These are phyloP conservation scores for Amphipyra tragopoginis DNA, from an alignment of 2,888 invertebrate species.

Conservation along the genomic window DNA sequence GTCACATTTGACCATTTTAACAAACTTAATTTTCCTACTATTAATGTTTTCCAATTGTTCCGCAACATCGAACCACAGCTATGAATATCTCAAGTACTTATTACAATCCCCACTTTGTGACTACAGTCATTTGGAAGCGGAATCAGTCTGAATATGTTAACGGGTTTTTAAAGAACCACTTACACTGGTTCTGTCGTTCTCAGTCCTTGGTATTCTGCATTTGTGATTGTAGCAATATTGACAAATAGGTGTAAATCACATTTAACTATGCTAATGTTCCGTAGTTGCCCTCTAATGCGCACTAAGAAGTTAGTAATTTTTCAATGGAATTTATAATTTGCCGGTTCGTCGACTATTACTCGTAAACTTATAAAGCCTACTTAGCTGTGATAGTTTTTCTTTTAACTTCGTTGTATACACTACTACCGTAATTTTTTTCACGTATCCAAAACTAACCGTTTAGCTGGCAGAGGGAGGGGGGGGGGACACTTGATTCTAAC, in stretches of 20 bases:
- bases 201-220: conserved; percentile 49
- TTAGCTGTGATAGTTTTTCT: too few species aligned
- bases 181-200: conserved; percentile 64
- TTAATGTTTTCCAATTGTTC: conserved; percentile 8
- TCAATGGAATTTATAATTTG: too few species aligned
- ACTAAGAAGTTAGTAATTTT: too few species aligned
- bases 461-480: too few species aligned
- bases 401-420: too few species aligned
- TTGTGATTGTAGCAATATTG: conserved; percentile 55
- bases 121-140: conserved; percentile 66
- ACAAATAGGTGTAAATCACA: conserved; percentile 51
- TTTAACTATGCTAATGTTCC: conserved; percentile 18
- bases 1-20: conserved; percentile 1
- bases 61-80: conserved; percentile 49
- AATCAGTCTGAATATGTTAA: conserved; percentile 52
- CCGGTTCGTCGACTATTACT: too few species aligned
- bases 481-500: too few species aligned
- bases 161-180: conserved; percentile 60
- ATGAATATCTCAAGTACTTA: conserved; percentile 62
- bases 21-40: conserved; percentile 8
- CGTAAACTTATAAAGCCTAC: too few species aligned
- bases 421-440: too few species aligned
- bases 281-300: too few species aligned
- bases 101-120: conserved; percentile 59
- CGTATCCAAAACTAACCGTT: too few species aligned